Percentiles rank a stretch among this genome's conserved stretches.
Conservation (phyloP, 2,888 invertebrate genomes). For the Dryadula phaetusa region DNA sequence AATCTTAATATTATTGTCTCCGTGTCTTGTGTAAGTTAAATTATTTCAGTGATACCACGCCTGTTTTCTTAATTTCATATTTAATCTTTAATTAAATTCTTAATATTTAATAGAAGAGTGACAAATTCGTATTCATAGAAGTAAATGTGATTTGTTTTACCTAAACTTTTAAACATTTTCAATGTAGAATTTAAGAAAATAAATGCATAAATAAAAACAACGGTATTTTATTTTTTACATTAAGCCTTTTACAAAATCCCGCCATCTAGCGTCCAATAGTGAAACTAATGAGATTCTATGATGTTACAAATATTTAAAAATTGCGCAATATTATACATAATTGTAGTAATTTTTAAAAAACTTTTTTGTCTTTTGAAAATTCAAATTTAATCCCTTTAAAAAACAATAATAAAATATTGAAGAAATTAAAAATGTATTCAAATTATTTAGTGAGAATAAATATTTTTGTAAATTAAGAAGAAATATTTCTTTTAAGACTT, state of each 20-base stretch:
- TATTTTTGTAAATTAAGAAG: no score
- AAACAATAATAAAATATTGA: no score
- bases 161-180: constrained; percentile 33
- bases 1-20: constrained; percentile 31
- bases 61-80: not conserved
- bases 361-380: no score
- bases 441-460: no score
- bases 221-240: constrained; percentile 21
- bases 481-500: no score
- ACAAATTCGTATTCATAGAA: constrained; percentile 34
- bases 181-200: constrained; percentile 48
- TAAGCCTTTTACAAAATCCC: constrained; percentile 30
- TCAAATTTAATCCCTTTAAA: no score
- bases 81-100: constrained; percentile 8
- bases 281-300: constrained; percentile 20
- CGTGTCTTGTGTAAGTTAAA: constrained; percentile 14
- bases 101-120: constrained; percentile 25
- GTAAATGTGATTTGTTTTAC: constrained; percentile 27
- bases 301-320: no score
- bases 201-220: constrained; percentile 44
- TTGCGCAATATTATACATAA: no score
- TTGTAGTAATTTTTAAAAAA: no score
- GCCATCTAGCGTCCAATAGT: constrained; percentile 66
- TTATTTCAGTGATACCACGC: constrained; percentile 25
- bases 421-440: no score